Percentiles rank a stretch among this genome's conserved stretches.
Evolutionary conservation across 2,797 vertebrate genomes (phyloP).

Genomic region (Paguma larvata): DNA sequence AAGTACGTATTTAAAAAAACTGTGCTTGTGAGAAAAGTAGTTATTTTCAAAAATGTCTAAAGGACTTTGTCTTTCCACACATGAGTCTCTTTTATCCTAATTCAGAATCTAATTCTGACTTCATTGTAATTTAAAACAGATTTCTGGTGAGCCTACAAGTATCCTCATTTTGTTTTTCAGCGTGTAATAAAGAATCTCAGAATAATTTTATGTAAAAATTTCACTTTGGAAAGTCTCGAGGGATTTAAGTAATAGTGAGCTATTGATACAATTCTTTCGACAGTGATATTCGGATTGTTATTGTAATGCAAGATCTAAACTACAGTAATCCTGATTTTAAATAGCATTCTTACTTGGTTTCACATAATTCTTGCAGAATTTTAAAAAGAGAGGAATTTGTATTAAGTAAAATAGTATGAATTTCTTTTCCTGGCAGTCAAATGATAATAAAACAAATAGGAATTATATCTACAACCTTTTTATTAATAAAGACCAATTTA

Average conservation of each 20-base stretch:
- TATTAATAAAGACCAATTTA: background rate
- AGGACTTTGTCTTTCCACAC: slow-evolving; percentile 25
- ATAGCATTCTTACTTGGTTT: background rate
- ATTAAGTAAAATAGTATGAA: background rate
- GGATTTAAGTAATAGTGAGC: background rate
- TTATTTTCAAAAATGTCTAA: slow-evolving; percentile 24
- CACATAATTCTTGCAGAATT: background rate
- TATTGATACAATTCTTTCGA: background rate
- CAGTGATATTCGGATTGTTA: background rate
- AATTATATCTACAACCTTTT: background rate
- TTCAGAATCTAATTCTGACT: background rate
- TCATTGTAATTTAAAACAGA: slow-evolving; percentile 39
- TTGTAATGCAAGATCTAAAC: background rate
- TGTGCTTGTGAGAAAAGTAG: background rate
- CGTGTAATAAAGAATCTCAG: slow-evolving; percentile 9
- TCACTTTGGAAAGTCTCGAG: background rate
- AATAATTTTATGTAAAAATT: background rate
- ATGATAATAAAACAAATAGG: background rate
- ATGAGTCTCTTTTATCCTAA: background rate
- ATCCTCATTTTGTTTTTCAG: background rate
- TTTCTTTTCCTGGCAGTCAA: background rate
- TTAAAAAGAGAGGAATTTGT: background rate
- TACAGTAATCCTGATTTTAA: slow-evolving; percentile 4
- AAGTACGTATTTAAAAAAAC: background rate
- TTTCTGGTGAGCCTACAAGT: background rate